Evolutionary conservation across 2,113 vertebrate genomes (phyloP), one percentile per base, ranked within the genome.

Genomic region (Salvator merianae): DNA sequence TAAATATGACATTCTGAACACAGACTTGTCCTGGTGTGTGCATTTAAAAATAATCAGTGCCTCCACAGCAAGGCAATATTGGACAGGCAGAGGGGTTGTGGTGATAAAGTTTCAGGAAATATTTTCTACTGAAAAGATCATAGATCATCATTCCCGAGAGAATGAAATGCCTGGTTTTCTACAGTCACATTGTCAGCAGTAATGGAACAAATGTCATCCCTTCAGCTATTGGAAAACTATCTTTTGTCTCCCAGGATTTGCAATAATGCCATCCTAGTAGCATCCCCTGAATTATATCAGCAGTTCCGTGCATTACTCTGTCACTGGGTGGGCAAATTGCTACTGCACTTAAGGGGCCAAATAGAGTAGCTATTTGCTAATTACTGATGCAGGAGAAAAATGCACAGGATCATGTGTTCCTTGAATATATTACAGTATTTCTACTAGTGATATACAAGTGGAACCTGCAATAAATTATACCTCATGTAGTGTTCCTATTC

Each of bases 311-410:
- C 79, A 88, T 84, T 89, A 84, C 88, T 88, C 72, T 53, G 62
- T 26, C 18, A 84, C 71, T 82, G 82, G 79, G 3, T 88, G 88
- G 55, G 69, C 38, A 24, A 80, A 89, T 77, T 65, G 80, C 84
- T 55, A 85, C 2, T 1, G 72, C 30, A 34, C 26, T 89, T 74
- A 86, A 82, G 68, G 47, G 63, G 8, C 70, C 10, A 89, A 83
- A 87, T 89, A 88, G 73, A 84, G 43, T 16, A 65, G 75, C 38
- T 50, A 53, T 82, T 92, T 86, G 88, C 91, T 87, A 84, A 92
- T 86, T 79, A 69, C 81, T 34, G 32, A 73, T 78, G 74, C 40
- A 77, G 36, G 14, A 8, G 2, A 20, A 5, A 59, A 63, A 32
- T 55, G 40, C 85, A 55, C 8, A 73, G 59, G 71, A 85, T 53